Evolutionary conservation across 2,888 invertebrate species (phyloP).

Genomic region (Bimastos eiseni): DNA sequence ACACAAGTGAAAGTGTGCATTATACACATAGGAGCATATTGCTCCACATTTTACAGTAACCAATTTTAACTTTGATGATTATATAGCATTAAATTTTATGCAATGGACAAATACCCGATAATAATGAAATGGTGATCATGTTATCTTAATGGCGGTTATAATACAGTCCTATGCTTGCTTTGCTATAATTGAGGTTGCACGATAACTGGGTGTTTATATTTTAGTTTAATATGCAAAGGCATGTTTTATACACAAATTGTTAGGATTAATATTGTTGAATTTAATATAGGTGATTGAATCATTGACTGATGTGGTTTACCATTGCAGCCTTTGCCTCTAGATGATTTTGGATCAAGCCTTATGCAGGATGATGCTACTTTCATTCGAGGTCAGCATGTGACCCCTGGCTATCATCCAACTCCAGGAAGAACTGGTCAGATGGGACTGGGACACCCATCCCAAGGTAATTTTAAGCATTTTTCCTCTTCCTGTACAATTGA

Average conservation of each 20-base stretch:
- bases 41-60: background rate
- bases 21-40: background rate
- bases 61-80: background rate
- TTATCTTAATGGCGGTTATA: background rate
- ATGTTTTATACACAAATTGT: background rate
- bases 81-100: no score
- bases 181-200: background rate
- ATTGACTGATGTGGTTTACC: no score
- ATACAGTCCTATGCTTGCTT: background rate
- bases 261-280: background rate
- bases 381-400: slow-evolving; percentile 17
- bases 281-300: background rate
- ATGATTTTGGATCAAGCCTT: slow-evolving; percentile 15
- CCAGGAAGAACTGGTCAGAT: slow-evolving; percentile 14
- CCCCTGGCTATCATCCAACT: background rate
- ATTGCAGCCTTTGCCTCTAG: slow-evolving; percentile 14
- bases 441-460: background rate
- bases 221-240: background rate
- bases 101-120: background rate
- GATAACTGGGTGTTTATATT: background rate
- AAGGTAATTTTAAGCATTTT: background rate
- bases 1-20: background rate
- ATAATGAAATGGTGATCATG: background rate
- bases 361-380: slow-evolving; percentile 1
- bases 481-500: background rate